Base-by-base conservation (phyloP, 2,888 invertebrate genomes). In the Cataglyphis altisquamis region DNA sequence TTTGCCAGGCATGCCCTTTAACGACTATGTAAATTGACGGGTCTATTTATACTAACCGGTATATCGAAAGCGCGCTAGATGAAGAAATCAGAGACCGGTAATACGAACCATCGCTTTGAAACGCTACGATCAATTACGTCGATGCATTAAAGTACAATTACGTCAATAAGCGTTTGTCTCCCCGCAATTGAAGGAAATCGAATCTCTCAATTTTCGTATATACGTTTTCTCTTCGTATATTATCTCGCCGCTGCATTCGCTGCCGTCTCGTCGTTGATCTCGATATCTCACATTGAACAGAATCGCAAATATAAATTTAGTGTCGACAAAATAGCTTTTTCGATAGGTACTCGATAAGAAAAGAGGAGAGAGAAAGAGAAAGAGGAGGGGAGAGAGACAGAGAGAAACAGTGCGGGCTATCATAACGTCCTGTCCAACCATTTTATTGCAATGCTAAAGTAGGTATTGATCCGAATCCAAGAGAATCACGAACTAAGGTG, bases 11-110 rank as follows among this genome's bases (percentile, higher is more conserved):
- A 87, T 90, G 87, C 88, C 88, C 88, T 91, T 91, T 93, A 94
- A 94, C 92, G 93, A 94, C 92, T 94, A 94, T 94, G 94, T 92
- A 94, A 94, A 94, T 94, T 93, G 93, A 94, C 92, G 92, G 88
- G 89, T 93, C 93, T 94, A 93, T 94, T 94, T 94, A 93, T 94
- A 93, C 93, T 93, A 93, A 92, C 92, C 91, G 78, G 91, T 90
- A 93, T 93, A 93, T 93, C 91, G 90, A 90, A 86, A 87, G 87
- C 77, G 86, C 77, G 82, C 80, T 86, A 86, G 91, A 93, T 92
- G 91, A 91, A 93, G 92, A 93, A 91, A 90, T 93, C 92, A 87
- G 84, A 72, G 89, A 90, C 84, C 89, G 91, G 91, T 92, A 91
- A 91, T 87, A 84, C 75, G 72, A 78, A 77, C 73, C 75, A 66